A percentile compares a stretch with the other conserved stretches of the same genome.
Conservation (phyloP, 2,113 vertebrate genomes). For the Centrocercus urophasianus region DNA sequence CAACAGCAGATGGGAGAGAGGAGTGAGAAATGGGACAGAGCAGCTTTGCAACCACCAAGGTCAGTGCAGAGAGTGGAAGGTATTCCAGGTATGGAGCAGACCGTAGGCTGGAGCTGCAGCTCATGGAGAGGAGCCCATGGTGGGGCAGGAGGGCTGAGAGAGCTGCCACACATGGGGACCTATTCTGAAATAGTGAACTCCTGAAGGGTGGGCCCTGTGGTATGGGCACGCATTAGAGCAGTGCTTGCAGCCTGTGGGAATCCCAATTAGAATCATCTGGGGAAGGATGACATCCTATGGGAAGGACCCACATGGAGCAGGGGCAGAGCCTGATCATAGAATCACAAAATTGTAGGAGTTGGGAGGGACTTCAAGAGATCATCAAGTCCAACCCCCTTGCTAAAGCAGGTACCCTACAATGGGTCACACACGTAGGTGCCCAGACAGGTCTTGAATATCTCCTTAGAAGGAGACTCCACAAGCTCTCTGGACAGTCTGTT, state of each 20-base stretch:
- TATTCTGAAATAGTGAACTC: background rate
- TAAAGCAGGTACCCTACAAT: too few species aligned
- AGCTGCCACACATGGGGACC: background rate
- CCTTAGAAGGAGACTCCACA: too few species aligned
- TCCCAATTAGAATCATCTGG: background rate
- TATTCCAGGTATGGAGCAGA: background rate
- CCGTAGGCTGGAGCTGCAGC: too few species aligned
- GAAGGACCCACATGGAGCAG: background rate
- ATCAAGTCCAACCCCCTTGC: too few species aligned
- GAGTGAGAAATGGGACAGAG: background rate
- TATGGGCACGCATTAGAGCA: too few species aligned
- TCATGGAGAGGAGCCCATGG: background rate
- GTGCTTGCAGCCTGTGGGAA: background rate
- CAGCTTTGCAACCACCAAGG: background rate
- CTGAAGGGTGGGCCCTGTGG: too few species aligned
- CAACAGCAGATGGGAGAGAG: background rate
- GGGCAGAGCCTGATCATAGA: background rate
- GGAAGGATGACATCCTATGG: background rate
- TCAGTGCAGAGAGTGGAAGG: background rate
- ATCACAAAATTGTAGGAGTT: background rate
- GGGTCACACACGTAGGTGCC: too few species aligned
- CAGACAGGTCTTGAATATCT: too few species aligned
- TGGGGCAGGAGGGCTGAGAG: background rate
- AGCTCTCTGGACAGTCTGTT: too few species aligned
- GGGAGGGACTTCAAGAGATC: too few species aligned